Percentiles rank a stretch among this genome's conserved stretches.
Conservation (phyloP, 2,888 invertebrate genomes). For the Margaritifera margaritifera region DNA sequence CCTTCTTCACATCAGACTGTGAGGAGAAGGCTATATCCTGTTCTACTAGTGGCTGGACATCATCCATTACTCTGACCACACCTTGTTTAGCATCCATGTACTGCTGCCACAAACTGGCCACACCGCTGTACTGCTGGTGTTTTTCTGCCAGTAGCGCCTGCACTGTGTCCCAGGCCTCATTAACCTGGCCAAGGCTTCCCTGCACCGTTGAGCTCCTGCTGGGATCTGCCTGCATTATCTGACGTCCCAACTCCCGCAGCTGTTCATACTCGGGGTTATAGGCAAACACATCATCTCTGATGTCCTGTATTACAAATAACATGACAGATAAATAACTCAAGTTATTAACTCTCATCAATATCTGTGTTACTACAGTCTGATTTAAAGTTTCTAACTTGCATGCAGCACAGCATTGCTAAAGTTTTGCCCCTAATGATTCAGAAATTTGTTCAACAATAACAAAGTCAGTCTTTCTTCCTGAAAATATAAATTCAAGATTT, state of each 20-base stretch:
- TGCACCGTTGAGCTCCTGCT: constrained; percentile 55
- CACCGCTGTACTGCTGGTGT: constrained; percentile 52
- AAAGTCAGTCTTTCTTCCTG: too few relatives aligned
- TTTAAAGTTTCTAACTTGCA: too few relatives aligned
- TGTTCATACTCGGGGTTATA: constrained; percentile 75
- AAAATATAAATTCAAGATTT: too few relatives aligned
- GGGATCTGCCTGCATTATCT: constrained; percentile 63
- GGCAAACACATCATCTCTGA: constrained; percentile 61
- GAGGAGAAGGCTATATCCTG: constrained; percentile 54
- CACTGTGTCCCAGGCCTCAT: constrained; percentile 62
- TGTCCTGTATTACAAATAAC: constrained; percentile 42
- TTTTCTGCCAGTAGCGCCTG: constrained; percentile 56
- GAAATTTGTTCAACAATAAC: too few relatives aligned
- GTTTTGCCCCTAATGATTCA: too few relatives aligned
- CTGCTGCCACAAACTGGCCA: constrained; percentile 64
- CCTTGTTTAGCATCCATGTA: constrained; percentile 62
- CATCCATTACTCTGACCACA: constrained; percentile 54
- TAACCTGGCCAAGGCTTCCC: constrained; percentile 54
- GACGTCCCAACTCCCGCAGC: constrained; percentile 86
- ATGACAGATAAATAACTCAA: too few relatives aligned
- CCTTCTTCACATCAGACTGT: constrained; percentile 60
- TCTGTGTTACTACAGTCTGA: too few relatives aligned
- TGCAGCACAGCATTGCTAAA: too few relatives aligned
- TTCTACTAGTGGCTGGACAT: constrained; percentile 53
- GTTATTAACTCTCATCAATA: too few relatives aligned